A percentile compares a stretch with the other conserved stretches of the same genome.
Conservation (phyloP, 2,113 vertebrate genomes). For the Helogale parvula region DNA sequence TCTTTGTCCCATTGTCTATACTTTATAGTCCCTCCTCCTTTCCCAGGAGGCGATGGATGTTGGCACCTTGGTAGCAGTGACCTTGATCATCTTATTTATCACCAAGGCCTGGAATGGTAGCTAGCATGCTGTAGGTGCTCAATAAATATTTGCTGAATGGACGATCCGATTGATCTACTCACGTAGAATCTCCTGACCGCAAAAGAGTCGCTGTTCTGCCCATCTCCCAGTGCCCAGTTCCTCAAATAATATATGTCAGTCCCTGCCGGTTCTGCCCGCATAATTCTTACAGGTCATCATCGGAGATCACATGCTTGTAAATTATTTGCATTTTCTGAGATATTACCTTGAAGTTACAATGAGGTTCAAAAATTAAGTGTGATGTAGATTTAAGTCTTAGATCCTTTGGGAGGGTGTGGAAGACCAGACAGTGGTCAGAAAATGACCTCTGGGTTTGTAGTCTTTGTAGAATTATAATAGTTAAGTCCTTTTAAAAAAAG, state of each 20-base stretch:
- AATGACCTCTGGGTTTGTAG: neutral
- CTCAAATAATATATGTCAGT: slow-evolving; percentile 44
- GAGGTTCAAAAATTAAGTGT: neutral
- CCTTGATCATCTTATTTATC: neutral
- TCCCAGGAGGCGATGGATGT: neutral
- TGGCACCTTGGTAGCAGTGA: neutral
- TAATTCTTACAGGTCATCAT: neutral
- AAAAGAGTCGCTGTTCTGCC: neutral
- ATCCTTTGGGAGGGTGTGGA: neutral
- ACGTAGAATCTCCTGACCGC: neutral
- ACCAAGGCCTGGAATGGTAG: neutral
- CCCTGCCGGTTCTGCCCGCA: neutral
- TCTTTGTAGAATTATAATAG: slow-evolving; percentile 26
- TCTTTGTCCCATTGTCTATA: neutral
- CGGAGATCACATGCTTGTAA: neutral
- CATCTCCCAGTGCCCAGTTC: neutral
- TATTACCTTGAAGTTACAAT: neutral
- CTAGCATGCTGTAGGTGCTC: neutral
- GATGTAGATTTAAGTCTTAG: slow-evolving; percentile 27
- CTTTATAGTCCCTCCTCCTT: neutral
- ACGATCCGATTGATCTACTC: fast-evolving
- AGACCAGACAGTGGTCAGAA: neutral
- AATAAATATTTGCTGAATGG: neutral
- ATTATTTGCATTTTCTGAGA: neutral
- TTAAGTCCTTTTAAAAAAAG: neutral